Percentiles rank a stretch among this genome's conserved stretches.
These are phyloP conservation scores for Esox masquinongy DNA, from an alignment of 2,797 vertebrate genomes.

Conservation along the genomic window DNA sequence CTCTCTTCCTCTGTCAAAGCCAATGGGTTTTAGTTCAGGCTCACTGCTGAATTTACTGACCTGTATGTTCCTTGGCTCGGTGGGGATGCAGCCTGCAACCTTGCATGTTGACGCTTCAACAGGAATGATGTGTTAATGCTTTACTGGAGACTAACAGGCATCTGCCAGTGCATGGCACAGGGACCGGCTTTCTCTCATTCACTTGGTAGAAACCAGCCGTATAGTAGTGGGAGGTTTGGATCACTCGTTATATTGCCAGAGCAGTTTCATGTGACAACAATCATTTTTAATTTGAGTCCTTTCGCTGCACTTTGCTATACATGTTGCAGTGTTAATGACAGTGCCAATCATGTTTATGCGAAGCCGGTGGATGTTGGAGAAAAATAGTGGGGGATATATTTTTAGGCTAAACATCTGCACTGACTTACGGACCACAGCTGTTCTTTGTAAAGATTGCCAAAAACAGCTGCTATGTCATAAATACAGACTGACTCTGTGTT, in stretches of 20 bases:
- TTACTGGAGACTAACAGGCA: conserved; percentile 57
- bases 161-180: conserved; percentile 67
- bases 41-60: conserved; percentile 39
- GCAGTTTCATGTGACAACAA: conserved; percentile 47
- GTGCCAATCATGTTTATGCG: conserved; percentile 32
- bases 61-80: conserved; percentile 55
- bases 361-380: conserved; percentile 34
- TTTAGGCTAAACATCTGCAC: conserved; percentile 65
- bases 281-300: conserved; percentile 26
- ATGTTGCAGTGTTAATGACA: conserved; percentile 12
- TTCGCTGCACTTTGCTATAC: conserved; percentile 22
- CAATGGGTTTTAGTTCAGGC: conserved; percentile 44
- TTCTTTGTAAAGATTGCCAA: conserved; percentile 31
- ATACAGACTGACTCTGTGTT: conserved; percentile 15
- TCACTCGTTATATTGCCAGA: conserved; percentile 53
- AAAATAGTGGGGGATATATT: conserved; percentile 53
- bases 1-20: conserved; percentile 22
- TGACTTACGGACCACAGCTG: conserved; percentile 57
- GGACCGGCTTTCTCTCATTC: conserved; percentile 55
- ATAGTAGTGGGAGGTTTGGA: conserved; percentile 81
- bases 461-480: conserved; percentile 53
- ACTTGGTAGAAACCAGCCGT: conserved; percentile 65
- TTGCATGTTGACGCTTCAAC: conserved; percentile 70
- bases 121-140: conserved; percentile 63
- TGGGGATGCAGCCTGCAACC: conserved; percentile 67